Evolutionary conservation across 2,888 invertebrate genomes (phyloP).

Genomic region (Troides helena): DNA sequence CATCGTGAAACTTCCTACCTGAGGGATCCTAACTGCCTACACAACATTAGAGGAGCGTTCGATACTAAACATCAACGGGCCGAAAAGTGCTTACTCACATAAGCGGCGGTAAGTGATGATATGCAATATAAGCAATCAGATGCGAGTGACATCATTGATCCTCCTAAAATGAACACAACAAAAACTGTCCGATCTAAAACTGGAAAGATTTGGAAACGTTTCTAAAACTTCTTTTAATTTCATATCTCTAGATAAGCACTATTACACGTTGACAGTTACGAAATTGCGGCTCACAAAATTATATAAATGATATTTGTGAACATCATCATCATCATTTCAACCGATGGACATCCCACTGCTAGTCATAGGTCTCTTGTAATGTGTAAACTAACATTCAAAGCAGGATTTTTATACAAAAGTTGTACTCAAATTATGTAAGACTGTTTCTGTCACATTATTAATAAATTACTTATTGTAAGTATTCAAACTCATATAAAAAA

Average conservation of each 20-base stretch:
- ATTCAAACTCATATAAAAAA: background rate
- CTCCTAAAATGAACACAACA: background rate
- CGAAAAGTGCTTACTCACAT: background rate
- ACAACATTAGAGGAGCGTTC: constrained; percentile 6
- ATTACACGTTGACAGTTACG: too few relatives aligned
- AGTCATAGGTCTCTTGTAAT: too few relatives aligned
- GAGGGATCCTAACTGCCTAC: constrained; percentile 21
- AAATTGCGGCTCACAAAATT: too few relatives aligned
- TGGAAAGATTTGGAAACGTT: background rate
- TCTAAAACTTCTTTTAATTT: background rate
- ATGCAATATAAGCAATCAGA: constrained; percentile 1
- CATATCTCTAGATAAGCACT: background rate
- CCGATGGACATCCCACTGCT: too few relatives aligned
- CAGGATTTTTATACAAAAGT: too few relatives aligned
- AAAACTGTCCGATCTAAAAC: background rate
- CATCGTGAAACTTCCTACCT: constrained; percentile 37
- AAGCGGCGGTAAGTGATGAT: constrained; percentile 4
- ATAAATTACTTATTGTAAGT: background rate
- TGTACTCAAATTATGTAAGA: too few relatives aligned
- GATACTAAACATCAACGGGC: background rate
- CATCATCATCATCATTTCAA: too few relatives aligned
- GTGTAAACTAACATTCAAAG: too few relatives aligned
- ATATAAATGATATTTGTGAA: too few relatives aligned
- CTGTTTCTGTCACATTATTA: too few relatives aligned
- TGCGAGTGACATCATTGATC: background rate